Base-by-base conservation (phyloP, 2,888 invertebrate genomes). In the Hirudinaria manillensis region DNA sequence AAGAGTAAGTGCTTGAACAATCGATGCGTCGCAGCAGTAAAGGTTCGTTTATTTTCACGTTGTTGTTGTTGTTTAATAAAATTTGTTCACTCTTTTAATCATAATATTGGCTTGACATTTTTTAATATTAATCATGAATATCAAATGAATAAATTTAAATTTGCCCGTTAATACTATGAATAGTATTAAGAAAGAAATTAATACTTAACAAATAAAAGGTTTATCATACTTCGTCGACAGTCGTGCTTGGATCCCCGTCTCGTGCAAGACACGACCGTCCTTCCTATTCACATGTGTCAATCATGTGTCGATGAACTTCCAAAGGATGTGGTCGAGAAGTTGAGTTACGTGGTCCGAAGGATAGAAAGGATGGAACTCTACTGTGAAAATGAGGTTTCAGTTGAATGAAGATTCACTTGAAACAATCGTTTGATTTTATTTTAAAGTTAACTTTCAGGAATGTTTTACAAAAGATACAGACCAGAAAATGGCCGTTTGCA, bases 1-100 rank as follows among this genome's bases (percentile, higher is more conserved):
- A 89, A 93, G 77, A 93, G 94, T 85, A 91, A 90, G 87, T 97
- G 97, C 82, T 83, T 85, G 51, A 93, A 93, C 32, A 81, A 81
- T 36, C 81, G 83, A 74, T 84, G 84, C 76, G 85, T 85, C 79
- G 84, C 84, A 76, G 86, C 86, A 75, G 83, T 86, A 13, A 86
- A 86, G 84, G 86, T 85, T 77, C 36, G 68, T 45, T 45, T 45
- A 45, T 45, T 6, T 10, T 7, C 10, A 45, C 13, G 10, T 16
- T 16, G 13, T 45, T 45, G 16, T 45, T 45, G n/a, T 45, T 16
- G 16, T 45, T 45, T 45, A 16, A 45, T 7, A 10, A 45, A 6
- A 10, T 45, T 7, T 4, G 16, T 6, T n/a, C 45, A 16, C 45
- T 45, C 45, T 45, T 45, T 45, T 10, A 16, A 45, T 45, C 45